phyloP scores from a whole-genome alignment of 2,797 vertebrate species.

The Sebastes vulpes region DNA sequence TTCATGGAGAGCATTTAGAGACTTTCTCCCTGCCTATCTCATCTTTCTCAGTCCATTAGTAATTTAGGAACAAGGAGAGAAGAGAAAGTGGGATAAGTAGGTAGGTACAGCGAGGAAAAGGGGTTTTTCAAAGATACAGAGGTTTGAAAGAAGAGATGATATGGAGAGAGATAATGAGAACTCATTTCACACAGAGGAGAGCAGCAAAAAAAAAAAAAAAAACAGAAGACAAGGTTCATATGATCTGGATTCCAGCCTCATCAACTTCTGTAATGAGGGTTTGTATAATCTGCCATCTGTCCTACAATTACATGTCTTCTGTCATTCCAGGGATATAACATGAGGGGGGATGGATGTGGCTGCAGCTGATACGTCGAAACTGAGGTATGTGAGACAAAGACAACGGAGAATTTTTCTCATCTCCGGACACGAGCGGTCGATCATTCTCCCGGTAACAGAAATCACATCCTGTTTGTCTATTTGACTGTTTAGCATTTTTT shows the following conservation, averaged over 20 bases:
- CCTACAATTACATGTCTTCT: slow-evolving; percentile 59
- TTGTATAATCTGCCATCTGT: slow-evolving; percentile 78
- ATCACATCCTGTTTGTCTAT: background rate
- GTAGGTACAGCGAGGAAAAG: background rate
- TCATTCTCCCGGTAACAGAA: background rate
- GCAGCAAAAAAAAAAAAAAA: slow-evolving; percentile 19
- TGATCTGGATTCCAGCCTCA: slow-evolving; percentile 63
- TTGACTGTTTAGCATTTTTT: background rate
- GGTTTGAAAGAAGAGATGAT: slow-evolving; percentile 33
- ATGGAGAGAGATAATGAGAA: slow-evolving; percentile 46
- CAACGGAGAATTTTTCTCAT: background rate
- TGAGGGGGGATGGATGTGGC: slow-evolving; percentile 28
- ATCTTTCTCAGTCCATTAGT: slow-evolving; percentile 6
- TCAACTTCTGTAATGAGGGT: slow-evolving; percentile 67
- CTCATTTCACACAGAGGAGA: slow-evolving; percentile 37
- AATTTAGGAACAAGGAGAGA: background rate
- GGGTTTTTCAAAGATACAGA: slow-evolving; percentile 3
- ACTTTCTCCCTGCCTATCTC: background rate
- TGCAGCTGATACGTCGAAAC: background rate
- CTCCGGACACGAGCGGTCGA: slow-evolving; percentile 17
- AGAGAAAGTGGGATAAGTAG: slow-evolving; percentile 19
- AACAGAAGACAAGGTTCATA: slow-evolving; percentile 51
- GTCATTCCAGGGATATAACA: slow-evolving; percentile 48
- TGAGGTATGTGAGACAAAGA: background rate
- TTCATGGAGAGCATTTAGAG: background rate